Evolutionary conservation across 2,113 vertebrate species (phyloP).

Genomic region (Gallinago jamesoni): DNA sequence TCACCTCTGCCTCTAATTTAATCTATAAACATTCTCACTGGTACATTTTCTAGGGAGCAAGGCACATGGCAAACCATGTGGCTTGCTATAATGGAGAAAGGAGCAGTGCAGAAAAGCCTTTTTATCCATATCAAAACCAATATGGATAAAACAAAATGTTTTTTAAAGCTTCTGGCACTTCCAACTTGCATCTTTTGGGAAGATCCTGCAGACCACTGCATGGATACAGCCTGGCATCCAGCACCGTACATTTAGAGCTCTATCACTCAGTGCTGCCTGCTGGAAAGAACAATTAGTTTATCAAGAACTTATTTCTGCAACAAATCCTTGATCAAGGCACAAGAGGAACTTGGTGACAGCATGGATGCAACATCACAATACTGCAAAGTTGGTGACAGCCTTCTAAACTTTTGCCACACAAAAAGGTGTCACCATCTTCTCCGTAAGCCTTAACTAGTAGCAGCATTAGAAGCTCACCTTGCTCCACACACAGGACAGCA

Average conservation of each 20-base stretch:
- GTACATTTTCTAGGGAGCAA: background rate
- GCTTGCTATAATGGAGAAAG: background rate
- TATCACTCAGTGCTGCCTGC: background rate
- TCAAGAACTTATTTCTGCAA: background rate
- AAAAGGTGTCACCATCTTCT: background rate
- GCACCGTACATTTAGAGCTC: rapidly evolving
- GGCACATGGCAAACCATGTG: background rate
- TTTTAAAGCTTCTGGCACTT: background rate
- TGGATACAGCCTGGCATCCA: background rate
- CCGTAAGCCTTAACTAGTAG: background rate
- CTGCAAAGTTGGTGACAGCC: background rate
- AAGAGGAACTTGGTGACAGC: background rate
- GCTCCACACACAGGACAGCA: slow-evolving; percentile 6
- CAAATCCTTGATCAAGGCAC: background rate
- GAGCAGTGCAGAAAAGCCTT: background rate
- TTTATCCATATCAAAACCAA: background rate
- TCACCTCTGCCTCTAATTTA: background rate
- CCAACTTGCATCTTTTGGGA: background rate
- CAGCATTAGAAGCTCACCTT: slow-evolving; percentile 30
- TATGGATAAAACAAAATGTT: background rate
- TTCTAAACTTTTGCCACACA: background rate
- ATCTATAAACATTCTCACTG: background rate
- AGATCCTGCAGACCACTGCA: background rate
- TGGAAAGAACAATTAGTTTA: background rate
- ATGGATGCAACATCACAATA: background rate